Evolutionary conservation across 2,113 vertebrate species (phyloP), one percentile per base, ranked within the genome.

Genomic region (Proteles cristata): DNA sequence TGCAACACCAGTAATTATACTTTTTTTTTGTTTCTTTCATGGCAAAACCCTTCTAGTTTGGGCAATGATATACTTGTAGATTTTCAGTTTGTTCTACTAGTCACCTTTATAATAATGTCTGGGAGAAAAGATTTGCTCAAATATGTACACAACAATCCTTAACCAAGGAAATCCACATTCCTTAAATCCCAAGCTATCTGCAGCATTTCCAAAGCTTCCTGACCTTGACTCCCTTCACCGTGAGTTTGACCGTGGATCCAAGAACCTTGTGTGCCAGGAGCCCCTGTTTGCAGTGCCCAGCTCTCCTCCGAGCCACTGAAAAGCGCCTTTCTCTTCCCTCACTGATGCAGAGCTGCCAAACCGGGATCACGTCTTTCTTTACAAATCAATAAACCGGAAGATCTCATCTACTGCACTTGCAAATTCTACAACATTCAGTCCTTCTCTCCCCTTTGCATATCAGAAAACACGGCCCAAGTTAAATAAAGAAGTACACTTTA

Each of bases 371-470:
- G 25, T 96, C 63, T 14, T 81, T 98, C 96, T 97, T 96, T 95
- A 97, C 92, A 98, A 97, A 98, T 97, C 97, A 97, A 98, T 98
- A 98, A 98, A 97, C 90, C 65, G 11, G 83, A 97, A 98, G 97
- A 98, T 95, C 76, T 97, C 83, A 89, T 98, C 96, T 96, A 96
- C 89, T 31, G 19, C 65, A 53, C 63, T 90, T 97, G 88, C 77
- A 88, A 89, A 25, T 97, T 79, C 91, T 74, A 0, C 94, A 45
- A 45, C 93, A 95, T 79, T 53, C 82, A 91, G 61, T 55, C 82
- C 74, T 93, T 96, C 65, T 15, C 77, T 73, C 1, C 69, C 91
- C 88, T 71, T 77, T 39, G 6, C 39, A 88, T 45, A 96, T 91
- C 35, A 90, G 58, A 95, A 33, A 92, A 98, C 96, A 97, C 97